Conservation (phyloP, 2,113 vertebrate species). For the Pelobates fuscus region DNA sequence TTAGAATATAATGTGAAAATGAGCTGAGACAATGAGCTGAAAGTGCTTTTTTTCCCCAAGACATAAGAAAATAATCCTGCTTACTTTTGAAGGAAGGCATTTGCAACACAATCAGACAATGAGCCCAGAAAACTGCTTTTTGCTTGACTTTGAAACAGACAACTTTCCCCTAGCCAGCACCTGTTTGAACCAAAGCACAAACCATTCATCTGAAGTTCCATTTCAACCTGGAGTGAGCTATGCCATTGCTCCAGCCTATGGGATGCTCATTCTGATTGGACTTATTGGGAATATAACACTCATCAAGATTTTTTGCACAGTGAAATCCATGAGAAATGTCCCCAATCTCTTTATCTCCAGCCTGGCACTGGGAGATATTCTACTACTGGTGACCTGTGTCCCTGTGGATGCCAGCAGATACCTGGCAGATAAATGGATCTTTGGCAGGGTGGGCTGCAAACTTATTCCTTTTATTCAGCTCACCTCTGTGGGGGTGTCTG, state of each 20-base stretch:
- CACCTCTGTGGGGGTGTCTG: conserved; percentile 94
- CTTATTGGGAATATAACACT: conserved; percentile 91
- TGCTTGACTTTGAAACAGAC: conserved; percentile 61
- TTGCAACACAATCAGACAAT: conserved; percentile 59
- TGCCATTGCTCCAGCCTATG: conserved; percentile 82
- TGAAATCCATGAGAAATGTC: conserved; percentile 86
- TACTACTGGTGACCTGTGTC: conserved; percentile 91
- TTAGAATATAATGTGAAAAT: conserved; percentile 14
- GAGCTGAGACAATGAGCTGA: not conserved
- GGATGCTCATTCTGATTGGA: conserved; percentile 83
- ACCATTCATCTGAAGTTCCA: conserved; percentile 64
- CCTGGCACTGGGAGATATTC: conserved; percentile 88
- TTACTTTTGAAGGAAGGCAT: not conserved
- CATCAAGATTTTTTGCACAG: conserved; percentile 89
- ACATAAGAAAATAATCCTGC: not conserved
- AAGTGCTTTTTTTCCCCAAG: not conserved
- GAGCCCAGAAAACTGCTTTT: conserved; percentile 67
- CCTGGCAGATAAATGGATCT: conserved; percentile 90
- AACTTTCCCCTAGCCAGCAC: conserved; percentile 59
- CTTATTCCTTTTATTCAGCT: conserved; percentile 95
- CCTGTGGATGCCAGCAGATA: conserved; percentile 95
- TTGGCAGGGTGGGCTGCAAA: conserved; percentile 92
- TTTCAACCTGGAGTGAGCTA: conserved; percentile 76
- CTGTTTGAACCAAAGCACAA: conserved; percentile 61
- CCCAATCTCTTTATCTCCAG: conserved; percentile 95